Percentiles rank a stretch among this genome's conserved stretches.
Conservation (phyloP, 2,888 invertebrate genomes). For the Aporophyla lueneburgensis region DNA sequence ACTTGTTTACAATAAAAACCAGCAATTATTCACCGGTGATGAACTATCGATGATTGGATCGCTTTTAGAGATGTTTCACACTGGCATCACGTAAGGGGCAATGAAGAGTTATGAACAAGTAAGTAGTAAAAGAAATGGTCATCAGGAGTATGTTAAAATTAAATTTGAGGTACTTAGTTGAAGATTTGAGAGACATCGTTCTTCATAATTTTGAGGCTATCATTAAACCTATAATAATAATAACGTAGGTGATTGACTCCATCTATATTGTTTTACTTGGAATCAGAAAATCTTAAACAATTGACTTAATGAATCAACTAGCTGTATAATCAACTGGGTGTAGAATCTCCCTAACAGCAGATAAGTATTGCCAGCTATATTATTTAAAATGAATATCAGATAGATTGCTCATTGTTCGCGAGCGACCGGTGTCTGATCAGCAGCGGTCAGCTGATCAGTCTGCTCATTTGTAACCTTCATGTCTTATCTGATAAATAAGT, state of each 20-base stretch:
- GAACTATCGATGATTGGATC: constrained; percentile 68
- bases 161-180: neutral
- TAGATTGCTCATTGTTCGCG: constrained; percentile 53
- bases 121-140: neutral
- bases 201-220: neutral
- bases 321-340: constrained; percentile 8
- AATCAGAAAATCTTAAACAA: neutral
- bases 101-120: neutral
- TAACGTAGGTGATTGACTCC: too few relatives aligned
- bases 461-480: constrained; percentile 43
- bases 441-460: constrained; percentile 25
- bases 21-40: constrained; percentile 62
- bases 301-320: neutral
- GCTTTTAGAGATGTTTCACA: constrained; percentile 28
- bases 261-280: neutral
- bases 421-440: constrained; percentile 12
- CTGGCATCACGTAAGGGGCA: neutral
- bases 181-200: neutral
- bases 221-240: neutral
- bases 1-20: constrained; percentile 56
- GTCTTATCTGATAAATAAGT: constrained; percentile 30
- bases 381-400: constrained; percentile 42
- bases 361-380: constrained; percentile 3
- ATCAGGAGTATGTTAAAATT: neutral
- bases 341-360: constrained; percentile 26